These are phyloP conservation scores for Phallusia fumigata DNA, from an alignment of 23 tunicate species.

Conservation along the genomic window DNA sequence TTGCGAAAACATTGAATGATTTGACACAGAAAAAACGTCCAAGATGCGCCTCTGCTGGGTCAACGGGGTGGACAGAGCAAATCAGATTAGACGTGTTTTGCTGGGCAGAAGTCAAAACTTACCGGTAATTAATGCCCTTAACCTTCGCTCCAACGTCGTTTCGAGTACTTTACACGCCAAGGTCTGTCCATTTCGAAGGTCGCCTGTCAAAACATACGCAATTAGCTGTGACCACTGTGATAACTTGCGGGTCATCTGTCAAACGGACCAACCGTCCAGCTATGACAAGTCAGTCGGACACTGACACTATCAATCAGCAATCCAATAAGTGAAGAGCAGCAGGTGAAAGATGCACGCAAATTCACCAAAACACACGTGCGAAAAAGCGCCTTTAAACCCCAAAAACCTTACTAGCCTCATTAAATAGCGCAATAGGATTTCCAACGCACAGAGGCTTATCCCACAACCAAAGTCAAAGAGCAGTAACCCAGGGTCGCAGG, in stretches of 20 bases:
- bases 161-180: background rate
- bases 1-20: too few relatives aligned
- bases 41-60: too few relatives aligned
- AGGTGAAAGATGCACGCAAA: background rate
- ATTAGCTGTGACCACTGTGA: background rate
- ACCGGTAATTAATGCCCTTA: background rate
- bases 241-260: background rate
- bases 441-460: background rate
- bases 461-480: background rate
- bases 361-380: too few relatives aligned
- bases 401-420: too few relatives aligned
- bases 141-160: background rate
- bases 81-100: background rate
- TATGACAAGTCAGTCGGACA: background rate
- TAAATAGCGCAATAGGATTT: background rate
- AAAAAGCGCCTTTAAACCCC: too few relatives aligned
- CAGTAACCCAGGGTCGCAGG: background rate
- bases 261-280: background rate
- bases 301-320: background rate
- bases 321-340: background rate
- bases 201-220: background rate
- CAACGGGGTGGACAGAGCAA: too few relatives aligned
- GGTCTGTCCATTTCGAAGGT: background rate
- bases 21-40: too few relatives aligned
- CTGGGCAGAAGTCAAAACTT: background rate